Conservation (phyloP, 1,140 invertebrate genomes). For the Neodiprion fabricii region DNA sequence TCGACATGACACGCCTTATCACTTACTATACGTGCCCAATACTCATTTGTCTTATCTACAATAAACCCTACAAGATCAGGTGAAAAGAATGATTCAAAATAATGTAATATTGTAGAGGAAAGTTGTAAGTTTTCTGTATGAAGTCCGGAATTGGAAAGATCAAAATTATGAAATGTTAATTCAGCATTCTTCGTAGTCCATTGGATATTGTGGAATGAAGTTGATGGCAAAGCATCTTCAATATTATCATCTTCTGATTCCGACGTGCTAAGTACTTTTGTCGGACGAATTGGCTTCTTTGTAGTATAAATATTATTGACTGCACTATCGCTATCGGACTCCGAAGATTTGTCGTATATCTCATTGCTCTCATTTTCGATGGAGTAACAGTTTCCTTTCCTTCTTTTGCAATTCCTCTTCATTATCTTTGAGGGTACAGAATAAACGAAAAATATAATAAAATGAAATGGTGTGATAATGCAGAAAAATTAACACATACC, state of each 20-base stretch:
- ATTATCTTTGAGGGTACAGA: too few species aligned
- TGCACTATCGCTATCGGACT: constrained; percentile 17
- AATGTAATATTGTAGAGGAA: constrained; percentile 5
- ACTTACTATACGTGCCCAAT: constrained; percentile 9
- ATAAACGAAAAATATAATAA: too few species aligned
- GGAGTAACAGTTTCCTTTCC: background rate
- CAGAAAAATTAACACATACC: too few species aligned
- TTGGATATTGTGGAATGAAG: constrained; percentile 17
- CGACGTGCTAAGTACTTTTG: constrained; percentile 23
- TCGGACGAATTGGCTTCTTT: constrained; percentile 16
- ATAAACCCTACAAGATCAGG: constrained; percentile 17
- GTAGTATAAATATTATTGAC: constrained; percentile 24
- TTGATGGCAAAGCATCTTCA: constrained; percentile 17
- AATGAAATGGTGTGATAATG: too few species aligned
- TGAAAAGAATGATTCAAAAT: constrained; percentile 18
- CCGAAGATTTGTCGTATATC: constrained; percentile 9
- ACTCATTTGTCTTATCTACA: constrained; percentile 20
- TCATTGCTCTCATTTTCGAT: constrained; percentile 17
- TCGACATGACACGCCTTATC: constrained; percentile 12
- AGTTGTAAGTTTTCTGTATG: too few species aligned
- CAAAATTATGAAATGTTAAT: constrained; percentile 21
- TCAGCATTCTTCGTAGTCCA: constrained; percentile 21
- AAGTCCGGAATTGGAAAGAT: background rate
- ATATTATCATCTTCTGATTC: constrained; percentile 16
- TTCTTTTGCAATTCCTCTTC: background rate